Percentiles rank a stretch among this genome's conserved stretches.
These are phyloP conservation scores for Aphis craccivora DNA, from an alignment of 1,140 invertebrate species.

Conservation along the genomic window DNA sequence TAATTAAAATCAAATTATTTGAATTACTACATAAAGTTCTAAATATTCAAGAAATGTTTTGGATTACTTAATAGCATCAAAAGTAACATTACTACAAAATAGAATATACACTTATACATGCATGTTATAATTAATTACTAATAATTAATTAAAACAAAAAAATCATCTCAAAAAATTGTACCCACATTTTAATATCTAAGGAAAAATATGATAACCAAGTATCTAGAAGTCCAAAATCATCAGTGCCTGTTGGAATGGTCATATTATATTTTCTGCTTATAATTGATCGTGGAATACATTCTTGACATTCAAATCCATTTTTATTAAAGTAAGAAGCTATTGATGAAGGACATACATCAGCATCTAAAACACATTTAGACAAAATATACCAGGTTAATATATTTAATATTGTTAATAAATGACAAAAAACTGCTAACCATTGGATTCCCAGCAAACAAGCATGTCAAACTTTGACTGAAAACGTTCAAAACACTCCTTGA, in stretches of 20 bases:
- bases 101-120: too few relatives aligned
- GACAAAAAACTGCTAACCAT: not conserved
- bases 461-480: constrained; percentile 26
- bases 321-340: constrained; percentile 48
- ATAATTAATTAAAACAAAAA: not conserved
- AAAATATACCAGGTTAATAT: not conserved
- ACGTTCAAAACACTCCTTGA: constrained; percentile 36
- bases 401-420: not conserved
- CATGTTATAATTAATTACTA: not conserved
- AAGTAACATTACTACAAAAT: not conserved
- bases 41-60: not conserved
- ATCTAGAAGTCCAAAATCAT: constrained; percentile 30
- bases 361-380: not conserved
- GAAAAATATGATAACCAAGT: constrained; percentile 49
- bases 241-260: constrained; percentile 16
- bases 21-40: not conserved
- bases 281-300: constrained; percentile 38
- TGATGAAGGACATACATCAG: constrained; percentile 38
- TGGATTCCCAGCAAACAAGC: constrained; percentile 39
- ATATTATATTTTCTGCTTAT: constrained; percentile 42
- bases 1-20: not conserved
- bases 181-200: constrained; percentile 41
- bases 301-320: constrained; percentile 30
- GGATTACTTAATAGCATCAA: not conserved
- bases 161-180: not conserved